Evolutionary conservation across 2,797 vertebrate genomes (phyloP).

Genomic region (Salmo trutta): DNA sequence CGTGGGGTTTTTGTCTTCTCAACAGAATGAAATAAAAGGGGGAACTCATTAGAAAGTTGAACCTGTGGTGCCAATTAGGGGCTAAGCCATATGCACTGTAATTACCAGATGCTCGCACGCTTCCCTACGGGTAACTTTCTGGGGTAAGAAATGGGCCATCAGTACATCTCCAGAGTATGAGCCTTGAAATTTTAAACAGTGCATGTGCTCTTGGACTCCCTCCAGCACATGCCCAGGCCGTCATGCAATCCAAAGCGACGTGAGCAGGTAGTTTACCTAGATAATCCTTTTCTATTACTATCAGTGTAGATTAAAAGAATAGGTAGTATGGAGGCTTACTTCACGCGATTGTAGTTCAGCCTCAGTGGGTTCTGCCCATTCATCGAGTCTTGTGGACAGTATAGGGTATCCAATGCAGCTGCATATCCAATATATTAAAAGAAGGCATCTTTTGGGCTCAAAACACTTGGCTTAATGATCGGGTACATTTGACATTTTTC

Average conservation of each 20-base stretch:
- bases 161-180: conserved; percentile 44
- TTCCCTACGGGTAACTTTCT: conserved; percentile 45
- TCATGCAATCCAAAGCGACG: conserved; percentile 35
- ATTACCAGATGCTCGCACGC: conserved; percentile 59
- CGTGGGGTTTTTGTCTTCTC: conserved; percentile 31
- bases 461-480: neutral
- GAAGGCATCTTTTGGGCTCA: neutral
- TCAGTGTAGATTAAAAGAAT: conserved; percentile 6
- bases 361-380: neutral
- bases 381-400: neutral
- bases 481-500: neutral
- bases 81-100: conserved; percentile 50
- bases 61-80: conserved; percentile 52
- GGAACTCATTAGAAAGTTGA: conserved; percentile 51
- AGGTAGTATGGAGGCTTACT: no score
- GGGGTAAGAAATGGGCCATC: conserved; percentile 37
- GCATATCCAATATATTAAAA: neutral
- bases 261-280: conserved; percentile 41
- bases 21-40: conserved; percentile 43
- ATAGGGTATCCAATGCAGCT: neutral
- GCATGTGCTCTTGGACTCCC: conserved; percentile 36
- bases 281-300: conserved; percentile 34
- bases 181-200: conserved; percentile 45
- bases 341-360: no score
- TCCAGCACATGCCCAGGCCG: conserved; percentile 43